Conservation (phyloP, 2,113 vertebrate species). For the Pelvicachromis taeniatus region DNA sequence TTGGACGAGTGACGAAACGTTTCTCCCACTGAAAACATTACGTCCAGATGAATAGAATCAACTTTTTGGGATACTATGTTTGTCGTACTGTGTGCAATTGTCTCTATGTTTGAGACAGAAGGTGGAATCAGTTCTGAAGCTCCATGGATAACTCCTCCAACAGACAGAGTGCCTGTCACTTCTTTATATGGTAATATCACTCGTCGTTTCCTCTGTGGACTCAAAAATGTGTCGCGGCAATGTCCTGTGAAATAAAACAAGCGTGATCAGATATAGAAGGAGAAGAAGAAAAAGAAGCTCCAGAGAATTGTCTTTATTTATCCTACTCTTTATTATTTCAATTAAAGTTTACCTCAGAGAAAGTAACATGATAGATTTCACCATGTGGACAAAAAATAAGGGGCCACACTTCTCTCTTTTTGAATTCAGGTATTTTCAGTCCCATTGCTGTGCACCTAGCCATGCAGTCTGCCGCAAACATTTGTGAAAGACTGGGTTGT, state of each 20-base stretch:
- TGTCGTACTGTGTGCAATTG: background rate
- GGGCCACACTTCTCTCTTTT: background rate
- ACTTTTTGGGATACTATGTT: too few relatives aligned
- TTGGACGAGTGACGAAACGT: too few relatives aligned
- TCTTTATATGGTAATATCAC: background rate
- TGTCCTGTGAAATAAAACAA: constrained; percentile 45
- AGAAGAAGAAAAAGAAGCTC: background rate
- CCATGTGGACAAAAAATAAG: too few relatives aligned
- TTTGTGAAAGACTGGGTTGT: background rate
- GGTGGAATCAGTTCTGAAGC: background rate
- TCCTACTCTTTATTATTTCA: background rate
- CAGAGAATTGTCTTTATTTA: background rate
- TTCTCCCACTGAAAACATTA: too few relatives aligned
- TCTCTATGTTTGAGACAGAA: background rate
- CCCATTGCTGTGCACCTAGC: background rate
- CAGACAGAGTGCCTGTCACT: background rate
- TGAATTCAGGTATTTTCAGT: background rate
- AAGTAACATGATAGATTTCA: background rate
- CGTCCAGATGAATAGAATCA: too few relatives aligned
- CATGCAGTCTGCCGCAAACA: background rate
- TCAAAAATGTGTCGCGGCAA: constrained; percentile 54
- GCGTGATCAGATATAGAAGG: background rate
- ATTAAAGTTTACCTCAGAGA: background rate
- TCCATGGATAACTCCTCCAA: background rate
- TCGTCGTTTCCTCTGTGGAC: background rate